Conservation (phyloP, 2,797 vertebrate species). For the Acipenser transmontanus region DNA sequence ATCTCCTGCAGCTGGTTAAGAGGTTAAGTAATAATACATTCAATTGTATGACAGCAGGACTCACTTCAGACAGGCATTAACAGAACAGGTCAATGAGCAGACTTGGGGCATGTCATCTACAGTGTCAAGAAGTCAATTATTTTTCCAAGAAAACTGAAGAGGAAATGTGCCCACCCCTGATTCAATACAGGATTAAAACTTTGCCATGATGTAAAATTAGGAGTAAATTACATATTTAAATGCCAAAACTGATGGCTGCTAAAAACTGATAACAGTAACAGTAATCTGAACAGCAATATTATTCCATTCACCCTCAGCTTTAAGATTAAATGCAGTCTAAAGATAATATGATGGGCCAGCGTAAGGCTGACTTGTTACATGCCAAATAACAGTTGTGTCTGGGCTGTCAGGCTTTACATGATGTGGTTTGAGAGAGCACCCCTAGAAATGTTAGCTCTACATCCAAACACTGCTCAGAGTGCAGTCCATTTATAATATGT, state of each 20-base stretch:
- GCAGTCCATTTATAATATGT: too few species aligned
- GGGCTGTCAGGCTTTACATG: conserved; percentile 11
- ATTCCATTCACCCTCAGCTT: conserved; percentile 3
- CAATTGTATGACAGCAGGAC: too few species aligned
- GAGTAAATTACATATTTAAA: conserved; percentile 1
- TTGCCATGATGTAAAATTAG: neutral
- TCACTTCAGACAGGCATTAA: too few species aligned
- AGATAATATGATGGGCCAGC: neutral
- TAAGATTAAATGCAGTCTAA: neutral
- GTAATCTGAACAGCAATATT: conserved; percentile 8
- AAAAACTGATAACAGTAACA: conserved; percentile 7
- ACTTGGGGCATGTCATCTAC: too few species aligned
- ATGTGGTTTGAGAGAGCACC: neutral
- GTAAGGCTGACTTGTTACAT: conserved; percentile 2
- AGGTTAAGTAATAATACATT: too few species aligned
- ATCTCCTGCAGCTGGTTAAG: too few species aligned
- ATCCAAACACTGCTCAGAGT: too few species aligned
- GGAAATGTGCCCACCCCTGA: neutral
- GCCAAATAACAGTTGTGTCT: conserved; percentile 13
- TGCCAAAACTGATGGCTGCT: conserved; percentile 5
- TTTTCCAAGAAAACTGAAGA: neutral
- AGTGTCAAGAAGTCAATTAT: too few species aligned
- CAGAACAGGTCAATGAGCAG: too few species aligned
- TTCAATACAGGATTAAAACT: neutral
- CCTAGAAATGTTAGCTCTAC: too few species aligned